Evolutionary conservation across 2,797 vertebrate species (phyloP), one percentile per base, ranked within the genome.

Genomic region (Aulostomus chinensis): DNA sequence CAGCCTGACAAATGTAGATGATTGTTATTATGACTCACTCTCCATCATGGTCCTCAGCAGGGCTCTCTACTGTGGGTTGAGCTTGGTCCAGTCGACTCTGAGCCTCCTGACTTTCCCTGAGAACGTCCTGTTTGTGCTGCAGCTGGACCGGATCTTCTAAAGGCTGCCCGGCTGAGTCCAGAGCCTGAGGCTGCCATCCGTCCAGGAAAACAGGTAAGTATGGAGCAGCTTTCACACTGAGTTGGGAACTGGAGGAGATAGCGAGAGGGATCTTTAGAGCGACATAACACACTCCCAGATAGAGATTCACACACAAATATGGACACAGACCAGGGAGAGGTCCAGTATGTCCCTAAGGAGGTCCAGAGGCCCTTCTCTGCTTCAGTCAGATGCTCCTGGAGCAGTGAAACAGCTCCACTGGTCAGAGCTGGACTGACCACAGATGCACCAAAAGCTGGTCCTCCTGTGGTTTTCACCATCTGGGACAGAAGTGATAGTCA

Each of bases 311-410:
- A 46, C 4, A 31, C 12, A 50, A 6, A 17, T 10, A 46, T 1
- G 16, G 3, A 20, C 8, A 11, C 7, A 55, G 6, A 89, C 88
- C 79, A 8, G 1, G 60, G 16, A 17, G 61, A 73, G 4, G 74
- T 94, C 94, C 94, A 96, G 50, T 91, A 79, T 31, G 89, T 80
- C 2, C 94, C 94, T 5, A 95, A 73, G 0, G 91, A 93, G 8
- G 46, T 84, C 94, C 94, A 96, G 12, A 94, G 85, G 3, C 60
- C 48, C 9, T 73, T 83, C 54, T 95, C 93, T 1, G 76, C 63
- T 0, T 68, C 68, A 3, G 59, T 91, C 40, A 94, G 83, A 32
- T 89, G 87, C 16, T 89, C 46, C 4, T 79, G 83, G 12, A 96
- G 83, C 18, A 95, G 63, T 2, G 83, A 75, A 21, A 94, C 77